Base-by-base conservation (phyloP, 2,113 vertebrate genomes). In the Crotalus tigris region DNA sequence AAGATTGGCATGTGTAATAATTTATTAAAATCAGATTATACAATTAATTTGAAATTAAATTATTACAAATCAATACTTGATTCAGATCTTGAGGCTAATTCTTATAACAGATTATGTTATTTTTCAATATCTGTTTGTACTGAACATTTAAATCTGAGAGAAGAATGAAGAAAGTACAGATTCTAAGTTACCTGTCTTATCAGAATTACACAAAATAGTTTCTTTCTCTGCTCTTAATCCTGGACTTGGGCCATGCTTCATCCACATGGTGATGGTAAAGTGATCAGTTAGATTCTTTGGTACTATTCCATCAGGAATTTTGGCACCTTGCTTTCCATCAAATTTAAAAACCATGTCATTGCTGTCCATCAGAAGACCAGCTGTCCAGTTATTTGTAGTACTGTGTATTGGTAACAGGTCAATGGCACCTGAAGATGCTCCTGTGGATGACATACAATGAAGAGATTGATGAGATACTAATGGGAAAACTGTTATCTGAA, bases 201-300 rank as follows among this genome's bases (percentile, higher is more conserved):
- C 99, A 0, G 99, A 99, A 97, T 99, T 99, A 94, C 99, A 99
- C 91, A 99, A 99, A 87, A 99, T 98, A 4, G 99, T 99, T 96
- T 99, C 99, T 95, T 99, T 99, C 96, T 99, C 99, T 0, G 98
- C 99, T 95, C 99, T 97, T 95, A 99, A 96, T 4, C 99, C 99
- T 0, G 99, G 98, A 95, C 98, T 99, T 87, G 99, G 99, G 1
- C 99, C 99, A 0, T 99, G 99, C 93, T 98, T 99, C 99, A 99
- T 99, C 99, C 99, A 99, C 89, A 99, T 98, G 24, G 98, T 98
- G 94, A 99, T 98, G 89, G 99, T 99, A 97, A 99, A 99, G 94
- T 99, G 99, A 95, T 99, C 98, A 0, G 99, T 99, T 95, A 99
- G 97, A 96, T 99, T 99, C 97, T 99, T 99, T 0, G 99, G 98